Evolutionary conservation across 2,797 vertebrate species (phyloP).

Genomic region (Etheostoma nigrum): DNA sequence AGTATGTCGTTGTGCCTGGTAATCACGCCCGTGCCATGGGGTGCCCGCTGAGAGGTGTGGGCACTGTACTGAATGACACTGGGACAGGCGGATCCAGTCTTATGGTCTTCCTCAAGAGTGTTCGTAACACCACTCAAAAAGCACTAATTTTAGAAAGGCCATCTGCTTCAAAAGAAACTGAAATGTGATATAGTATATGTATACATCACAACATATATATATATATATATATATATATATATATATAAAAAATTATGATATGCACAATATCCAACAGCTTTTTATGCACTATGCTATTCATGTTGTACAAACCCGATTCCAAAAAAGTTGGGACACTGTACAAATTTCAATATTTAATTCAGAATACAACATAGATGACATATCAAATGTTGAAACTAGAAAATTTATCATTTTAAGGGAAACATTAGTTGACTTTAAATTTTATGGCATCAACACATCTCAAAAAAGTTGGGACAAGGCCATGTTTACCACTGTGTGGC

Average conservation of each 20-base stretch:
- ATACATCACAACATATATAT: no score
- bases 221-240: no score
- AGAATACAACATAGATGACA: no score
- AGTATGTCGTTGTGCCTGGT: constrained; percentile 77
- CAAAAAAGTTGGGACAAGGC: no score
- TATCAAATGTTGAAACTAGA: no score
- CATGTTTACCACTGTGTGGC: no score
- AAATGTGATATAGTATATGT: neutral
- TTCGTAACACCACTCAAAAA: constrained; percentile 83
- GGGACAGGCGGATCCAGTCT: constrained; percentile 86
- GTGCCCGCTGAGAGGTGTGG: constrained; percentile 59
- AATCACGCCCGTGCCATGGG: constrained; percentile 6
- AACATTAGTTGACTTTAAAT: no score
- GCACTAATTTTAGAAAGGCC: constrained; percentile 54
- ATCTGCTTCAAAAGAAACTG: constrained; percentile 16
- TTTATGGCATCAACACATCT: no score
- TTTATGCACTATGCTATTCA: neutral
- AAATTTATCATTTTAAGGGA: no score
- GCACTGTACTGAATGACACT: constrained; percentile 54
- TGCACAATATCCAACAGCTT: neutral
- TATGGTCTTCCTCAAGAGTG: constrained; percentile 86
- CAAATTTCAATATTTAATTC: no score
- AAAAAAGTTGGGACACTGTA: no score
- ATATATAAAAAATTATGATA: neutral
- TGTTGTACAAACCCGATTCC: neutral